Conservation (phyloP, 2,113 vertebrate species). For the Tachycineta bicolor region DNA sequence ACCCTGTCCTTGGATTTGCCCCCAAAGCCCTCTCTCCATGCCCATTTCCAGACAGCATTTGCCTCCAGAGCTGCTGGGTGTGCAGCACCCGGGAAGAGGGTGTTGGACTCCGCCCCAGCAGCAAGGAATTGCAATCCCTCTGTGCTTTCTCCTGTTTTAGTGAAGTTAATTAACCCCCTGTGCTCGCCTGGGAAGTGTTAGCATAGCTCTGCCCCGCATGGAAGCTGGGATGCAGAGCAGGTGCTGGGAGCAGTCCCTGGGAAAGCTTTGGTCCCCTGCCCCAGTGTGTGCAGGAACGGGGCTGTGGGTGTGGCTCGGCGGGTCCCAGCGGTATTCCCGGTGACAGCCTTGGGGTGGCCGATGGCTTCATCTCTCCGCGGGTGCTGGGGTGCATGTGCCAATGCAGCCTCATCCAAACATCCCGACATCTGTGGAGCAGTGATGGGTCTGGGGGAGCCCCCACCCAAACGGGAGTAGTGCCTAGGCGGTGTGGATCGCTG, state of each 20-base stretch:
- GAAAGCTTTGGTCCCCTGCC: background rate
- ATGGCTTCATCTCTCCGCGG: background rate
- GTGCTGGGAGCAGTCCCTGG: background rate
- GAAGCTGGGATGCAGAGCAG: background rate
- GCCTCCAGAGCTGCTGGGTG: background rate
- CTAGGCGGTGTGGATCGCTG: background rate
- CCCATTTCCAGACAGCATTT: background rate
- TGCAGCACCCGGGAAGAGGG: background rate
- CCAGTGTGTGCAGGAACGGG: background rate
- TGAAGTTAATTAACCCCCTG: background rate
- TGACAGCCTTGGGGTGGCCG: background rate
- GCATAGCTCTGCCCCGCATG: background rate
- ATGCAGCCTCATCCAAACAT: background rate
- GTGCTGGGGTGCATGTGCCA: background rate
- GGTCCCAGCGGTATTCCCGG: background rate
- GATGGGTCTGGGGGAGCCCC: background rate
- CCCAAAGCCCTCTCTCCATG: background rate
- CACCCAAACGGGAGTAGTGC: background rate
- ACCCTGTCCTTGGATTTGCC: background rate
- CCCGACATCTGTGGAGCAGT: rapidly evolving
- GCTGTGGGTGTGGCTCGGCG: background rate
- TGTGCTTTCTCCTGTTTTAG: background rate
- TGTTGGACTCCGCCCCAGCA: background rate
- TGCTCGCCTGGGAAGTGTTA: background rate
- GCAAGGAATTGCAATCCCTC: background rate